phyloP scores from a whole-genome alignment of 2,888 invertebrate species.

The Acrocyrtus sp. region DNA sequence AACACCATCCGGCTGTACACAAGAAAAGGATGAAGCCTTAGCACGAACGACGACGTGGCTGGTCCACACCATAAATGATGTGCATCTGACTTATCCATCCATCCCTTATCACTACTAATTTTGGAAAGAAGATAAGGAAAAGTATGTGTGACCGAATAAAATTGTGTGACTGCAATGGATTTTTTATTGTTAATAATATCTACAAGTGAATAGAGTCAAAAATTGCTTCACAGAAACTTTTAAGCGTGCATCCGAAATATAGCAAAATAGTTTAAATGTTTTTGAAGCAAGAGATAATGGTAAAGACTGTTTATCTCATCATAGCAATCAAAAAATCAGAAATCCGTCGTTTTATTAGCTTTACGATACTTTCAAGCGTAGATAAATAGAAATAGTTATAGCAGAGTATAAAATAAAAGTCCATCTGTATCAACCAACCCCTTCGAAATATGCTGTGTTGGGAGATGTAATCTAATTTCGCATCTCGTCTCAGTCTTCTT shows the following conservation, averaged over 20 bases:
- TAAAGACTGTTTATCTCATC: not conserved
- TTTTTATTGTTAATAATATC: not conserved
- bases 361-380: not conserved
- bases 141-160: no score
- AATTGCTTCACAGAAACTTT: no score
- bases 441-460: not conserved
- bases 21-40: no score
- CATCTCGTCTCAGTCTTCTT: slow-evolving; percentile 13
- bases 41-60: no score
- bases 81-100: not conserved
- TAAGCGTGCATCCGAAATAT: slow-evolving; percentile 4
- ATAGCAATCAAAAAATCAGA: slow-evolving; percentile 5
- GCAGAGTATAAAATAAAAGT: not conserved
- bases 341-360: not conserved
- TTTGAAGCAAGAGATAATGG: not conserved
- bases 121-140: no score
- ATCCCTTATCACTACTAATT: slow-evolving; percentile 3
- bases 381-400: no score
- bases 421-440: not conserved
- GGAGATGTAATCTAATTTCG: slow-evolving; percentile 42
- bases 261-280: slow-evolving; percentile 3
- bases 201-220: not conserved
- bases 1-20: no score
- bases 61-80: no score
- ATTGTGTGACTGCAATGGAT: not conserved